These are phyloP conservation scores for Monochamus alternatus DNA, from an alignment of 2,888 invertebrate genomes.

Conservation along the genomic window DNA sequence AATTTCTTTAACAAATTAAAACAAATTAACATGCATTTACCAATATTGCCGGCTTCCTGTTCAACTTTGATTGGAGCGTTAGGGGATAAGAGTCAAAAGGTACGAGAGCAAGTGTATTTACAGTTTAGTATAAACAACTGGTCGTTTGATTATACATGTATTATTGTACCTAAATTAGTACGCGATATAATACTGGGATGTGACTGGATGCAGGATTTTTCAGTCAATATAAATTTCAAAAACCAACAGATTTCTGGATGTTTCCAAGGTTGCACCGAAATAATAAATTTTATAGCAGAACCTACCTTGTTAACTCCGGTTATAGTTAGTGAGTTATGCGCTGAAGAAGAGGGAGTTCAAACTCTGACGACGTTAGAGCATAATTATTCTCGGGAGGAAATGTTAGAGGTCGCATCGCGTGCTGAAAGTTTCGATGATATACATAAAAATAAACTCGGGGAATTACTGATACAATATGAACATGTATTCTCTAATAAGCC, in stretches of 20 bases:
- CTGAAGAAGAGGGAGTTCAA: not conserved
- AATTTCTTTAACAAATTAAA: not conserved
- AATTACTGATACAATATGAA: not conserved
- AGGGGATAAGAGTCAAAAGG: constrained; percentile 2
- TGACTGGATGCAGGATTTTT: not conserved
- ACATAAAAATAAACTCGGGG: constrained; percentile 1
- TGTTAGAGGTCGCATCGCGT: not conserved
- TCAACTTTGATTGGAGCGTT: constrained; percentile 11
- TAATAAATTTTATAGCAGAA: constrained; percentile 12
- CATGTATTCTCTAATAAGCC: constrained; percentile 35
- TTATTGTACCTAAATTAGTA: constrained; percentile 20
- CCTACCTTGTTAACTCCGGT: not conserved
- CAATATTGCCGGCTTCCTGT: constrained; percentile 9
- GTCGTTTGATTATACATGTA: constrained; percentile 2
- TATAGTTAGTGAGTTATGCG: not conserved
- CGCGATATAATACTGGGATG: not conserved
- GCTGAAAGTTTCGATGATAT: not conserved
- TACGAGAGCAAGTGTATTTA: constrained; percentile 22
- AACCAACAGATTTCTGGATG: not conserved
- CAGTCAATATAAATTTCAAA: constrained; percentile 1
- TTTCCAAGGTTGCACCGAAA: not conserved
- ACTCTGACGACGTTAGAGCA: not conserved
- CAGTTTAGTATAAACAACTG: not conserved
- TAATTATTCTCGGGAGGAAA: not conserved
- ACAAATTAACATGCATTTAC: not conserved